phyloP scores from a whole-genome alignment of 1,140 invertebrate genomes.

The Mactra quadrangularis region DNA sequence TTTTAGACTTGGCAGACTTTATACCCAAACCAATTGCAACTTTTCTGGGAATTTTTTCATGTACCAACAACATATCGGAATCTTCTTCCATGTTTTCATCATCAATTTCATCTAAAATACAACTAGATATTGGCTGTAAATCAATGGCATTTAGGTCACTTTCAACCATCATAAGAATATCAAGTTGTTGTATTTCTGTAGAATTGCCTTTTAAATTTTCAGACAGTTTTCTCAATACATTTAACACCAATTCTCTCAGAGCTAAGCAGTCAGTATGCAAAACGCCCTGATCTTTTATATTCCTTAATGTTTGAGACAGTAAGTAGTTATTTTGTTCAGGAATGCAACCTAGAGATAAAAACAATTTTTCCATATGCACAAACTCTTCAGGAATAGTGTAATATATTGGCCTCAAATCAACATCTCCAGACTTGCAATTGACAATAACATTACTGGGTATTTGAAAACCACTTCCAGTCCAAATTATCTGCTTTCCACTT shows the following conservation, averaged over 20 bases:
- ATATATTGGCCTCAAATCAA: slow-evolving; percentile 19
- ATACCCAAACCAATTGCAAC: slow-evolving; percentile 66
- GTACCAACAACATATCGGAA: slow-evolving; percentile 61
- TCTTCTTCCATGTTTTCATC: slow-evolving; percentile 46
- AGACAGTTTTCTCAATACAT: not conserved
- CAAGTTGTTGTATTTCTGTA: not conserved
- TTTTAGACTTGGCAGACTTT: slow-evolving; percentile 59
- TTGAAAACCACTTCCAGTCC: slow-evolving; percentile 17
- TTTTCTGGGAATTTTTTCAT: slow-evolving; percentile 54
- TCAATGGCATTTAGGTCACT: not conserved
- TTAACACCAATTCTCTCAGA: not conserved
- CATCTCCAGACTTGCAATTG: not conserved
- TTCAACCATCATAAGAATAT: slow-evolving; percentile 12
- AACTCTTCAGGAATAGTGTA: slow-evolving; percentile 14
- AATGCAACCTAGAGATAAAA: slow-evolving; percentile 11
- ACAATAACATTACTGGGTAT: not conserved
- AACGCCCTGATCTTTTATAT: not conserved
- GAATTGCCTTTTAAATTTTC: not conserved
- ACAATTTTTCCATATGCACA: not conserved
- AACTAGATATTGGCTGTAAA: slow-evolving; percentile 12
- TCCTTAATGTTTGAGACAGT: not conserved
- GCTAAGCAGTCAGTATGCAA: not conserved
- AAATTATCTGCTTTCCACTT: not conserved
- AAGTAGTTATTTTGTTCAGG: not conserved
- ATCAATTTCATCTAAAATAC: slow-evolving; percentile 25